Conservation (phyloP, 2,888 invertebrate genomes). For the Salticus scenicus region DNA sequence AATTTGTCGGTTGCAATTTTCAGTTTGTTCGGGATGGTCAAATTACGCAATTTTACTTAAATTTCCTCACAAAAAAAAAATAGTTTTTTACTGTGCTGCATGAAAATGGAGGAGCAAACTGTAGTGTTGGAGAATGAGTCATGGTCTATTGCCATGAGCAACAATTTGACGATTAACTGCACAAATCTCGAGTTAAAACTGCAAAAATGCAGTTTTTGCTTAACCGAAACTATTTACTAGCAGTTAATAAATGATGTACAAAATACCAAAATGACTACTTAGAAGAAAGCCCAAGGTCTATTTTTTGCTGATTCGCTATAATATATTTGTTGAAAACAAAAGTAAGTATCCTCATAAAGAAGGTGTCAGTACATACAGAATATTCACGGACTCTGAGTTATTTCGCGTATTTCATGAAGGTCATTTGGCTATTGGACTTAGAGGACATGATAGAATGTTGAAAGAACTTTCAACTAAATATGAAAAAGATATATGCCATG, state of each 20-base stretch:
- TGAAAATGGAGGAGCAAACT: too few relatives aligned
- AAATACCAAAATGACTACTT: constrained; percentile 29
- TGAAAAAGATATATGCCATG: constrained; percentile 44
- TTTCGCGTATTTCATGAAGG: too few relatives aligned
- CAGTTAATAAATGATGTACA: too few relatives aligned
- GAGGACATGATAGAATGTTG: too few relatives aligned
- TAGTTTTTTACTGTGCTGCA: too few relatives aligned
- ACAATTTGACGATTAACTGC: constrained; percentile 18
- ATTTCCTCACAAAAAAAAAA: constrained; percentile 13
- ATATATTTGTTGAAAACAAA: constrained; percentile 30
- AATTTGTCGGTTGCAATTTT: background rate
- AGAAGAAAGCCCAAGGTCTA: background rate
- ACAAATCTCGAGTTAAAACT: constrained; percentile 17
- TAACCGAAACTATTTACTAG: constrained; percentile 31
- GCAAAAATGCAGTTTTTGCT: background rate
- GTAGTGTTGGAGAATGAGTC: too few relatives aligned
- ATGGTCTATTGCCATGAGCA: constrained; percentile 7
- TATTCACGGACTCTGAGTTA: background rate
- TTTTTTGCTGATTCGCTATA: constrained; percentile 9
- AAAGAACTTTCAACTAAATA: too few relatives aligned
- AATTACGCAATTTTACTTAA: too few relatives aligned
- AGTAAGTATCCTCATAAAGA: constrained; percentile 37
- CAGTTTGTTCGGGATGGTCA: constrained; percentile 15
- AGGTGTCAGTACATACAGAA: constrained; percentile 22
- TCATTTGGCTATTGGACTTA: too few relatives aligned